phyloP scores from a whole-genome alignment of 2,797 vertebrate genomes.

The Anisognathus igniventris region DNA sequence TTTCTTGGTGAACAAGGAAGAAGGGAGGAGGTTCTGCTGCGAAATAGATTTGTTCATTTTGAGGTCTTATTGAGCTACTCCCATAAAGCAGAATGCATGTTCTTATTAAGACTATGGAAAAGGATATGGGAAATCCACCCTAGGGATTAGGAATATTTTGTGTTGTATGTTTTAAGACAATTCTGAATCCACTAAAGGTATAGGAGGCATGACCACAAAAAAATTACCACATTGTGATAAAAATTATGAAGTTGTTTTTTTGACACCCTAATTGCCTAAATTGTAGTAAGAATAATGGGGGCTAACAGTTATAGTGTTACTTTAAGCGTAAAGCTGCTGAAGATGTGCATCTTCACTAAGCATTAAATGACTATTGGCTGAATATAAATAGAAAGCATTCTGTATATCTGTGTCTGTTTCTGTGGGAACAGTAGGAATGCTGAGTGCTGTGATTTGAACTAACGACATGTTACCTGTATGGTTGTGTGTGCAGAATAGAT shows the following conservation, averaged over 20 bases:
- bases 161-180: background rate
- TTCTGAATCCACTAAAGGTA: background rate
- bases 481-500: background rate
- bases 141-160: background rate
- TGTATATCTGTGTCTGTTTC: background rate
- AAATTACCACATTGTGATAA: background rate
- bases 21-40: background rate
- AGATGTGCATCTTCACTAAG: background rate
- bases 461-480: background rate
- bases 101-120: background rate
- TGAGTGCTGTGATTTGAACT: background rate
- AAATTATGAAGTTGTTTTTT: background rate
- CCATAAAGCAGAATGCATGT: background rate
- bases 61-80: background rate
- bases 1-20: background rate
- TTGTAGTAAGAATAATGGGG: background rate
- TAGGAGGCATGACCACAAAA: accelerated
- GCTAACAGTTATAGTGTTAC: background rate
- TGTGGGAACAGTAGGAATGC: background rate
- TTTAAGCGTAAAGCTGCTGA: background rate
- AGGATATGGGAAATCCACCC: background rate
- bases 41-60: background rate
- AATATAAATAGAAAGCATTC: conserved; percentile 7
- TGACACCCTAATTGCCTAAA: background rate
- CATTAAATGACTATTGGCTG: background rate